phyloP scores from a whole-genome alignment of 2,113 vertebrate species.

The Aldabrachelys gigantea region DNA sequence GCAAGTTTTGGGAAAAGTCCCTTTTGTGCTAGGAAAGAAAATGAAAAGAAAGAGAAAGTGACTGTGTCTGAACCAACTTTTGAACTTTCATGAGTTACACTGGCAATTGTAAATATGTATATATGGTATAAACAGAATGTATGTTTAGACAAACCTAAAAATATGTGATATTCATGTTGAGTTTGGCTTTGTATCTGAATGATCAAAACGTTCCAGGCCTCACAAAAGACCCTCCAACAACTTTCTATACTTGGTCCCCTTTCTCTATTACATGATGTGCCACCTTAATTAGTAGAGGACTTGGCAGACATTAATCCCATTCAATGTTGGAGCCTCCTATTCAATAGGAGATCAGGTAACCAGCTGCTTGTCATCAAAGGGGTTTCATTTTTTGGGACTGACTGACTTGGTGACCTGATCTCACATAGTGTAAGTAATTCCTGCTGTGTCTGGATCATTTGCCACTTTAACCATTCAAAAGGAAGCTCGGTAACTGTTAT shows the following conservation, averaged over 20 bases:
- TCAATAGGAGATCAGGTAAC: neutral
- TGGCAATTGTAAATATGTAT: neutral
- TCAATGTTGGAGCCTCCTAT: neutral
- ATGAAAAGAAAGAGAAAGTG: neutral
- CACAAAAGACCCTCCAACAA: neutral
- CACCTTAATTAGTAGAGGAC: neutral
- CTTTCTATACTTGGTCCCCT: neutral
- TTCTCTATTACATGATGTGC: neutral
- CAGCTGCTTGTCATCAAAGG: neutral
- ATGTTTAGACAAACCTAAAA: neutral
- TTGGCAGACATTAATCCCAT: neutral
- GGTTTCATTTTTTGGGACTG: neutral
- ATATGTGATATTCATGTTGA: neutral
- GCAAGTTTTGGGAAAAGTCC: neutral
- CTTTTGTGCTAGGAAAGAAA: neutral
- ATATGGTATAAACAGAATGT: neutral
- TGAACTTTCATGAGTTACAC: neutral
- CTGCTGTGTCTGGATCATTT: neutral
- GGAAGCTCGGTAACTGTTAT: neutral
- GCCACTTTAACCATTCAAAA: neutral
- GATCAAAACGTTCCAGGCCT: neutral
- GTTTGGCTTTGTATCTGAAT: neutral
- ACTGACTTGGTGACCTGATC: neutral
- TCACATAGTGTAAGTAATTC: neutral
- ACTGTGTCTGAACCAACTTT: neutral